Percentiles rank a stretch among this genome's conserved stretches.
Conservation (phyloP, 64 coral and sea anemone species). For the Stichodactyla helianthus region DNA sequence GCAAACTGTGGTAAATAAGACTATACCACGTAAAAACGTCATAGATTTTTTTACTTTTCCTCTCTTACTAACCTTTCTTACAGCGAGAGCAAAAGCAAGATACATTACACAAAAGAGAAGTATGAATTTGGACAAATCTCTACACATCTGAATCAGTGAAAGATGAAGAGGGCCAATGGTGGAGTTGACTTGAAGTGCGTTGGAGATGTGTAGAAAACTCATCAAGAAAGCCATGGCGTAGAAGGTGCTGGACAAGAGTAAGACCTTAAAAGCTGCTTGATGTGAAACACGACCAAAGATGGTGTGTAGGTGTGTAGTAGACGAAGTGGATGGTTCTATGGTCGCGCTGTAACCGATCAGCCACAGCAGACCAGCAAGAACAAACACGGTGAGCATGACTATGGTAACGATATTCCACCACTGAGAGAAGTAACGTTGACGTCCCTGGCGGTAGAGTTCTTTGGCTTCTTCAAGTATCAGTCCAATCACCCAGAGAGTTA, state of each 20-base stretch:
- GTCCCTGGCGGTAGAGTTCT: slow-evolving; percentile 42
- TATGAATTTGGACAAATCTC: slow-evolving; percentile 35
- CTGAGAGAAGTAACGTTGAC: slow-evolving; percentile 59
- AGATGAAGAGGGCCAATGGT: slow-evolving; percentile 41
- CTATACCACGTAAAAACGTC: too few relatives aligned
- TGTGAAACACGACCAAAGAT: background rate
- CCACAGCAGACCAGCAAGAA: slow-evolving; percentile 47
- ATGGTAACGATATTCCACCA: slow-evolving; percentile 63
- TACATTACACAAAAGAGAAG: slow-evolving; percentile 24
- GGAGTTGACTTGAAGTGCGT: slow-evolving; percentile 38
- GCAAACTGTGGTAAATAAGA: too few relatives aligned
- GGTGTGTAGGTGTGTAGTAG: background rate
- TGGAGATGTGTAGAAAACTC: slow-evolving; percentile 38
- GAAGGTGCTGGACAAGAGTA: slow-evolving; percentile 6
- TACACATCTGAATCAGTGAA: slow-evolving; percentile 31
- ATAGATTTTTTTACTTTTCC: too few relatives aligned
- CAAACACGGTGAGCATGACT: slow-evolving; percentile 47
- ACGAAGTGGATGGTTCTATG: background rate
- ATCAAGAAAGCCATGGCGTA: slow-evolving; percentile 30
- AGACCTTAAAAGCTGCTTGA: background rate
- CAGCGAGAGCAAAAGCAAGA: slow-evolving; percentile 13
- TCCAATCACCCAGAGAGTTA: slow-evolving; percentile 33
- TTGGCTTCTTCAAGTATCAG: slow-evolving; percentile 47
- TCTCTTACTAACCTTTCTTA: slow-evolving; percentile 14
- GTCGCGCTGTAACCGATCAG: slow-evolving; percentile 14